Conservation (phyloP, 2,113 vertebrate genomes). For the Electrona antarctica region DNA sequence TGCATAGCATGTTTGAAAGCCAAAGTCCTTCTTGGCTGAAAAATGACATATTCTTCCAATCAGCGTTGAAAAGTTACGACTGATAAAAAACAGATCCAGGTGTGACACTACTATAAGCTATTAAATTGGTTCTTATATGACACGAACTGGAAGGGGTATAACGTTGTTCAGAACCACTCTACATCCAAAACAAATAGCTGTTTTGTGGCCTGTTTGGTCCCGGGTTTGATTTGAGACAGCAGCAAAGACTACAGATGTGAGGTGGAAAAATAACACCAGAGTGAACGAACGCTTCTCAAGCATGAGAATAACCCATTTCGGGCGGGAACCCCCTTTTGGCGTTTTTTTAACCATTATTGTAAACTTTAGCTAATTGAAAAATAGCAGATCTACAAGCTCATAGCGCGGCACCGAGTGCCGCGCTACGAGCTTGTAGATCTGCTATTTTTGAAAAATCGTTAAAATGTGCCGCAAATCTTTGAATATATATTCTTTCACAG, state of each 20-base stretch:
- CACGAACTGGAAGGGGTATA: constrained; percentile 22
- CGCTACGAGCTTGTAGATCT: too few species aligned
- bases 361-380: too few species aligned
- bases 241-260: constrained; percentile 34
- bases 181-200: constrained; percentile 57
- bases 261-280: constrained; percentile 42
- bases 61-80: constrained; percentile 31
- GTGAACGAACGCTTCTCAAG: constrained; percentile 44
- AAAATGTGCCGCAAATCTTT: too few species aligned
- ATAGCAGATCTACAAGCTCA: too few species aligned
- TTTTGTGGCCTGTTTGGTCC: constrained; percentile 32
- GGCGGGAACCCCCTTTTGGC: too few species aligned
- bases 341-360: too few species aligned
- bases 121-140: constrained; percentile 29
- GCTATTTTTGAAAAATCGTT: too few species aligned
- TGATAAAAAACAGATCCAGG: constrained; percentile 50
- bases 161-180: constrained; percentile 32
- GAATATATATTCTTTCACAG: too few species aligned
- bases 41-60: constrained; percentile 26
- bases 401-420: too few species aligned
- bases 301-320: too few species aligned
- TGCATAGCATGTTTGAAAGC: constrained; percentile 19
- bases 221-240: constrained; percentile 44
- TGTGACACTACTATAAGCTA: constrained; percentile 36
- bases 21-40: neutral